Percentiles rank a stretch among this genome's conserved stretches.
Evolutionary conservation across 2,888 invertebrate genomes (phyloP).

Genomic region (Lepidocyrtinus sp.): DNA sequence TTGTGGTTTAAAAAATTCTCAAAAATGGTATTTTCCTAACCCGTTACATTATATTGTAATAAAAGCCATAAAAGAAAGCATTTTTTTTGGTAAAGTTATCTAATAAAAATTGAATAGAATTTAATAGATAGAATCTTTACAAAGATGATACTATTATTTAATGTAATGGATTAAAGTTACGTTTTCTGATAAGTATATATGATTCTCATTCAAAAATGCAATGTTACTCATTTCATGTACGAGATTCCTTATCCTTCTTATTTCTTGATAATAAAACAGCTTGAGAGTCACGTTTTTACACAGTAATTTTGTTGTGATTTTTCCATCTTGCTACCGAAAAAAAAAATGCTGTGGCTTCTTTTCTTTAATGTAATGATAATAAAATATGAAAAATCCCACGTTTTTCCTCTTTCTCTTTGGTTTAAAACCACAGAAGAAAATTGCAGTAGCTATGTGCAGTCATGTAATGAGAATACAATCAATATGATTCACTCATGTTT

Average conservation of each 20-base stretch:
- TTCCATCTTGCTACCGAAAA: slow-evolving; percentile 66
- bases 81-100: slow-evolving; percentile 42
- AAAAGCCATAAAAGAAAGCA: slow-evolving; percentile 25
- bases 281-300: slow-evolving; percentile 68
- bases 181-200: no score
- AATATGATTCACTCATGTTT: slow-evolving; percentile 20
- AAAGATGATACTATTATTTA: slow-evolving; percentile 44
- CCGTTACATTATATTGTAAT: slow-evolving; percentile 46
- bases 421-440: slow-evolving; percentile 11
- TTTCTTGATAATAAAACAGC: slow-evolving; percentile 65
- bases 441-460: slow-evolving; percentile 30
- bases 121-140: slow-evolving; percentile 30
- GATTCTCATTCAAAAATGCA: no score
- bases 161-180: no score
- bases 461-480: slow-evolving; percentile 25
- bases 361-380: slow-evolving; percentile 46
- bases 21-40: slow-evolving; percentile 29
- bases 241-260: slow-evolving; percentile 57
- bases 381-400: slow-evolving; percentile 66
- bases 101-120: slow-evolving; percentile 40
- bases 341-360: slow-evolving; percentile 56
- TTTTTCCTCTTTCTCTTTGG: slow-evolving; percentile 15
- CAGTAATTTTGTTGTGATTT: slow-evolving; percentile 62
- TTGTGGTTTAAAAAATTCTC: not conserved
- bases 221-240: no score